These are phyloP conservation scores for Pimephales promelas DNA, from an alignment of 2,113 vertebrate genomes.

Conservation along the genomic window DNA sequence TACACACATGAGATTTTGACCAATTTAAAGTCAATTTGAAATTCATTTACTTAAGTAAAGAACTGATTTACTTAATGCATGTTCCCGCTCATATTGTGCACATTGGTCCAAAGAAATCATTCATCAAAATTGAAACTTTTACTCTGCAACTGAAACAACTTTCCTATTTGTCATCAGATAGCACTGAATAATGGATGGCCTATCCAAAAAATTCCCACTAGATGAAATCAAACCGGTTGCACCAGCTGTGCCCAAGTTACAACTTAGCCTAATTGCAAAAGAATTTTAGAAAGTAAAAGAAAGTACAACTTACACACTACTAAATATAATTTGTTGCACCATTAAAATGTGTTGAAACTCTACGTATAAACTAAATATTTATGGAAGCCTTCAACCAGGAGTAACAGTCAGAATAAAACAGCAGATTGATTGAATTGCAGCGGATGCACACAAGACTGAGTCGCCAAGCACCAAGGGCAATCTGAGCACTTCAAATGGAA, in stretches of 20 bases:
- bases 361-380: too few species aligned
- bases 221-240: background rate
- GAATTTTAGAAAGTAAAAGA: too few species aligned
- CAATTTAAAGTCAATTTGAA: conserved; percentile 30
- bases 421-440: too few species aligned
- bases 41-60: background rate
- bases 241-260: background rate
- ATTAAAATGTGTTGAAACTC: too few species aligned
- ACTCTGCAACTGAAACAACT: background rate
- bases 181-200: background rate
- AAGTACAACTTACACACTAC: too few species aligned
- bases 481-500: too few species aligned
- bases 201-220: background rate
- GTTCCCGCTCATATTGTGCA: background rate
- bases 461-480: too few species aligned
- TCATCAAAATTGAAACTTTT: background rate
- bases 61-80: background rate
- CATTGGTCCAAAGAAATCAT: background rate
- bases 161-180: background rate
- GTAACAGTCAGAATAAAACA: too few species aligned
- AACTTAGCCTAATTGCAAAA: background rate
- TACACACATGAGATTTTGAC: background rate
- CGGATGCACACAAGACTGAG: too few species aligned
- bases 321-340: too few species aligned
- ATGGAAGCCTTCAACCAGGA: too few species aligned